phyloP scores from a whole-genome alignment of 2,113 vertebrate species.

The Smithornis capensis region DNA sequence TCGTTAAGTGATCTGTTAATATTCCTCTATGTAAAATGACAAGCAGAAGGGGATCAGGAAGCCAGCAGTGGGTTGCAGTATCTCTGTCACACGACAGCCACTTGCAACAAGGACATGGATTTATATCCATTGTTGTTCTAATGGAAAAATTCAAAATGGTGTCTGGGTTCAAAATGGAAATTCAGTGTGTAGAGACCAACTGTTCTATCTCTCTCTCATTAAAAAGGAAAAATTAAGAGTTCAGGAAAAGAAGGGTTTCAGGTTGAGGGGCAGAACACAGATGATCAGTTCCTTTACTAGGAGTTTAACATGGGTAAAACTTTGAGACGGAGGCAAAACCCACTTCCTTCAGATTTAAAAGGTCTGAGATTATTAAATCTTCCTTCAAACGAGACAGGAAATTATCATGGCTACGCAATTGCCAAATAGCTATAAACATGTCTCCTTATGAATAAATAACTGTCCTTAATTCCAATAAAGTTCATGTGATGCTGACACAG shows the following conservation, averaged over 20 bases:
- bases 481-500: neutral
- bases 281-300: neutral
- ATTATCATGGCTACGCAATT: neutral
- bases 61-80: neutral
- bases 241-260: neutral
- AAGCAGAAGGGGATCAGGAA: neutral
- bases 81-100: neutral
- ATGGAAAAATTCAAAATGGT: neutral
- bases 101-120: neutral
- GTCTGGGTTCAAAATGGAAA: neutral
- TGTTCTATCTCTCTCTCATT: neutral
- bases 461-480: neutral
- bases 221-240: neutral
- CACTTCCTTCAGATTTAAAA: neutral
- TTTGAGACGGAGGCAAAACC: neutral
- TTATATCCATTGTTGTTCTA: rapidly evolving
- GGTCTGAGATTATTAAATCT: neutral
- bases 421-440: neutral
- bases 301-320: neutral
- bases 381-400: neutral
- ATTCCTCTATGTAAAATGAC: neutral
- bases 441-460: neutral
- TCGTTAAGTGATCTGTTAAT: neutral
- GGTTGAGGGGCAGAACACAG: neutral
- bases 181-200: neutral